Evolutionary conservation across 2,113 vertebrate genomes (phyloP), one percentile per base, ranked within the genome.

Genomic region (Pelodiscus sinensis): DNA sequence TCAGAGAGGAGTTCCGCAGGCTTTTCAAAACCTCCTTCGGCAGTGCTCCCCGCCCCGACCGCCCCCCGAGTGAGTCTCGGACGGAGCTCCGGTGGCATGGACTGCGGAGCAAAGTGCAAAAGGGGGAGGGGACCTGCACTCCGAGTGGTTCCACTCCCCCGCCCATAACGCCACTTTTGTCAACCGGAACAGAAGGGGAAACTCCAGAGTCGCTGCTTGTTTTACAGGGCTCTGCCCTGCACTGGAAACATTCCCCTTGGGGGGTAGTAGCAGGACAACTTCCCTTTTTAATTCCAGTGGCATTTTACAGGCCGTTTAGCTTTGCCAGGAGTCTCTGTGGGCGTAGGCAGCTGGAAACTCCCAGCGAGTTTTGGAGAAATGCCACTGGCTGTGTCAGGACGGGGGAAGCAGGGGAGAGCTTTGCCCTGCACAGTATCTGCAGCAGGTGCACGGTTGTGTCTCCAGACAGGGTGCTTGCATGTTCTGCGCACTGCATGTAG

Each of bases 381-480:
- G 71, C 71, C 16, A 75, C 51, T 29, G 1, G 65, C 35, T 3
- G 24, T 77, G 73, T 24, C 3, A n/a, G 71, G 21, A 1, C 13
- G 35, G 90, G 57, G 62, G n/a, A 7, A n/a, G 82, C 0, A 2
- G 3, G 73, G 9, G 9, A 0, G 4, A 8, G 77, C 52, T 56
- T 57, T 44, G 0, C 8, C 0, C 51, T 15, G 44, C 60, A 31
- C 29, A 1, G 80, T 2, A 0, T 5, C 0, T 2, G 0, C 7
- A 51, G 38, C 4, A 31, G n/a, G 55, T 29, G 50, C 62, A 51
- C 35, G 87, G 79, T 73, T 3, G 1, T 0, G 2, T 25, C 35
- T 35, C 82, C 3, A 27, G 84, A 14, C 13, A 82, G 0, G 14
- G 25, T 22, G 11, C 71, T 68, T 68, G 65, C 54, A 0, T 2